Evolutionary conservation across 2,888 invertebrate species (phyloP).

Genomic region (Tetheella fluctuosa): DNA sequence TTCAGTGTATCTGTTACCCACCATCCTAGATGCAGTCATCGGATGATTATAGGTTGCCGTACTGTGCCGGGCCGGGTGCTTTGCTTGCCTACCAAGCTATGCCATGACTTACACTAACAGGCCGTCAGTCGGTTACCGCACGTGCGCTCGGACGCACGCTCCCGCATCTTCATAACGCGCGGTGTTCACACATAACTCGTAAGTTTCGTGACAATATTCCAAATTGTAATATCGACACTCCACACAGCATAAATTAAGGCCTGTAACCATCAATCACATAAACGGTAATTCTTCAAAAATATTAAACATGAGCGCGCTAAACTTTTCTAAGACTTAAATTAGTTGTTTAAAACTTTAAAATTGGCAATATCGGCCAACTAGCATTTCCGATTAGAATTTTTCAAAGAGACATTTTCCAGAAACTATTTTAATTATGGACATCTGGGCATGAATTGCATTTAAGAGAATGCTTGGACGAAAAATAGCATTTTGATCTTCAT

Average conservation of each 20-base stretch:
- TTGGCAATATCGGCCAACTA: slow-evolving; percentile 43
- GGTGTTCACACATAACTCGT: slow-evolving; percentile 48
- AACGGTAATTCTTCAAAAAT: slow-evolving; percentile 19
- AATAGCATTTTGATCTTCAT: too few relatives aligned
- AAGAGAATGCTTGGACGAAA: too few relatives aligned
- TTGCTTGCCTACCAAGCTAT: slow-evolving; percentile 7
- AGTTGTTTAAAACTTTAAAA: slow-evolving; percentile 51
- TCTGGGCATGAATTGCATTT: background rate
- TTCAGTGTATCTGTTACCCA: background rate
- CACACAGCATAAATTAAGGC: slow-evolving; percentile 32
- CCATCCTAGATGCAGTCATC: slow-evolving; percentile 17
- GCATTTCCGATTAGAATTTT: slow-evolving; percentile 32
- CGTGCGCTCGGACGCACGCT: slow-evolving; percentile 61
- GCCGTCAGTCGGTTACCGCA: slow-evolving; percentile 57
- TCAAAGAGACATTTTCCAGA: slow-evolving; percentile 40
- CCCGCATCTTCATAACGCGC: slow-evolving; percentile 43
- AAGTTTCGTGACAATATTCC: slow-evolving; percentile 71
- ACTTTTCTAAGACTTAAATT: slow-evolving; percentile 44
- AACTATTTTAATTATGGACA: slow-evolving; percentile 19
- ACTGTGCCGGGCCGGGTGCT: slow-evolving; percentile 3
- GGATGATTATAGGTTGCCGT: slow-evolving; percentile 14
- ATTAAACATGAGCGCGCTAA: slow-evolving; percentile 7
- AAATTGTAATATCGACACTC: slow-evolving; percentile 48
- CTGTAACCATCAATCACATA: slow-evolving; percentile 16
- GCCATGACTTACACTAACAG: slow-evolving; percentile 16